These are phyloP conservation scores for Crepidodera aurea DNA, from an alignment of 2,888 invertebrate species.

Conservation along the genomic window DNA sequence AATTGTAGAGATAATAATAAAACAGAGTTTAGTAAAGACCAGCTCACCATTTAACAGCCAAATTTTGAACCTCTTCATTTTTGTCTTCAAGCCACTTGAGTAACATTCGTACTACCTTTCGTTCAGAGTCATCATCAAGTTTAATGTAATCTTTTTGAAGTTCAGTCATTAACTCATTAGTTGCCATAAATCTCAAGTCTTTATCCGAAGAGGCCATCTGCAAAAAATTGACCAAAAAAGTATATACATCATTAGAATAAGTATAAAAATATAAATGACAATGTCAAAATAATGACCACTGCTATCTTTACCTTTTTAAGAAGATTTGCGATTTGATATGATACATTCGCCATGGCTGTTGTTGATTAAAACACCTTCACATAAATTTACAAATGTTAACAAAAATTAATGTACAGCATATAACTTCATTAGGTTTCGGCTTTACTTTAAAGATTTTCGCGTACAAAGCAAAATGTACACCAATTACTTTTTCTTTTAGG, in stretches of 20 bases:
- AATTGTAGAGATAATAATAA: no score
- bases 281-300: conserved; percentile 7
- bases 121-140: conserved; percentile 97
- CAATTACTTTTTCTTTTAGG: conserved; percentile 6
- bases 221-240: conserved; percentile 36
- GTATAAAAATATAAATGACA: conserved; percentile 8
- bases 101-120: conserved; percentile 97
- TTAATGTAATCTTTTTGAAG: conserved; percentile 98
- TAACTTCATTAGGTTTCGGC: conserved; percentile 24
- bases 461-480: neutral
- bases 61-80: no score
- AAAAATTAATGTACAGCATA: conserved; percentile 20
- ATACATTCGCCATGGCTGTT: conserved; percentile 79
- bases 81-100: no score
- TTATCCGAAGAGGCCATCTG: conserved; percentile 97
- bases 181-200: conserved; percentile 99
- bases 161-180: conserved; percentile 99
- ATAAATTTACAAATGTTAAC: no score
- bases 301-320: conserved; percentile 83
- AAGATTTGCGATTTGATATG: conserved; percentile 95
- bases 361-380: no score
- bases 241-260: conserved; percentile 2
- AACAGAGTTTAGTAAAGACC: neutral
- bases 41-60: no score
- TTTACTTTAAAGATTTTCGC: conserved; percentile 5